These are phyloP conservation scores for Callionymus lyra DNA, from an alignment of 2,113 vertebrate species.

Conservation along the genomic window DNA sequence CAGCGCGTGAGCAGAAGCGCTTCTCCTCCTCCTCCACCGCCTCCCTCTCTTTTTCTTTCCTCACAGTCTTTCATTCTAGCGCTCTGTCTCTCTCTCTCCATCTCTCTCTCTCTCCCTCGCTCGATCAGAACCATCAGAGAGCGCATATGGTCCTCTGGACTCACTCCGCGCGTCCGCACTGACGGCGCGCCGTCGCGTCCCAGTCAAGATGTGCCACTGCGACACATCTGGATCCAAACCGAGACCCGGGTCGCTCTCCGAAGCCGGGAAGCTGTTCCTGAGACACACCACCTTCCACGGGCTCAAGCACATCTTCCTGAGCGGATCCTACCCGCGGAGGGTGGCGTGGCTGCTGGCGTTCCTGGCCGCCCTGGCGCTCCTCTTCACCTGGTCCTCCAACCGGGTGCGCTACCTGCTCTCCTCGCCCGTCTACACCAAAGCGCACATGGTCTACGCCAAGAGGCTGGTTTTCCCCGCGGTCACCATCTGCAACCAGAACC, in stretches of 20 bases:
- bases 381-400: constrained; percentile 74
- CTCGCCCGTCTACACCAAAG: constrained; percentile 70
- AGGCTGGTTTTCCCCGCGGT: constrained; percentile 74
- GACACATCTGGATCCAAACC: constrained; percentile 44
- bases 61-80: constrained; percentile 1
- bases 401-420: constrained; percentile 71
- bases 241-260: constrained; percentile 52
- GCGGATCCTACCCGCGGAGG: constrained; percentile 67
- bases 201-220: constrained; percentile 61
- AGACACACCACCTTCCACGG: constrained; percentile 70
- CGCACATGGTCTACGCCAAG: constrained; percentile 74
- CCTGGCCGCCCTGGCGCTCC: constrained; percentile 61
- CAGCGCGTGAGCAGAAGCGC: constrained; percentile 11
- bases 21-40: constrained; percentile 7
- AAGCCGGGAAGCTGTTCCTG: constrained; percentile 65
- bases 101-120: constrained; percentile 22
- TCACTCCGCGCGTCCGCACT: not conserved
- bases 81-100: constrained; percentile 1
- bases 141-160: constrained; percentile 16
- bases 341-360: constrained; percentile 71
- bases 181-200: constrained; percentile 10
- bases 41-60: constrained; percentile 1
- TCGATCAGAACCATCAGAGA: constrained; percentile 17
- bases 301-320: constrained; percentile 65
- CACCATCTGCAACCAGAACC: constrained; percentile 76